Evolutionary conservation across 2,113 vertebrate species (phyloP).

Genomic region (Oreochromis tanganicae): DNA sequence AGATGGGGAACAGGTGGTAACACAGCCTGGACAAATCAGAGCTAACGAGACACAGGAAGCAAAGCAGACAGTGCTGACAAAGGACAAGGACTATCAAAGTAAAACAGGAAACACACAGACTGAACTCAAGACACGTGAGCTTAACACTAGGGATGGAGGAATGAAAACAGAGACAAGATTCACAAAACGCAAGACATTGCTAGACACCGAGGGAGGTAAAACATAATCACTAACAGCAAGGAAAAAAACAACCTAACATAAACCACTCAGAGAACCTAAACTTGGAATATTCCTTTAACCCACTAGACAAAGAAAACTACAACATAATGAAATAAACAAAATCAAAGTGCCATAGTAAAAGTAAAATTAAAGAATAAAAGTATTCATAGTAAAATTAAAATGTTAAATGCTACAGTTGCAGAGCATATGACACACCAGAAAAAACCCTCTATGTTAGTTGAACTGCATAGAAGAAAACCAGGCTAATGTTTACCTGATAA

Average conservation of each 20-base stretch:
- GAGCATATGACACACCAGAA: neutral
- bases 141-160: neutral
- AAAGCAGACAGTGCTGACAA: neutral
- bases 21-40: neutral
- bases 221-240: neutral
- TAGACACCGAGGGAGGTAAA: neutral
- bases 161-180: neutral
- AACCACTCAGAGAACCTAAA: neutral
- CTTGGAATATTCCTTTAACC: neutral
- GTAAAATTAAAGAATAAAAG: too few relatives aligned
- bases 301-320: neutral
- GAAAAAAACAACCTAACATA: neutral
- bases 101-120: neutral
- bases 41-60: neutral
- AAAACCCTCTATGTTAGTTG: neutral
- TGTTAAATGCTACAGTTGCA: neutral
- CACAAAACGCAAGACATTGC: neutral
- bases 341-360: neutral
- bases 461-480: neutral
- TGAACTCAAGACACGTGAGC: neutral
- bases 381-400: neutral
- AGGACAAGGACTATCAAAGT: neutral
- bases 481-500: neutral
- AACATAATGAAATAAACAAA: neutral
- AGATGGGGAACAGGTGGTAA: neutral